phyloP scores from a whole-genome alignment of 2,113 vertebrate genomes.

The Malurus alboscapulatus region DNA sequence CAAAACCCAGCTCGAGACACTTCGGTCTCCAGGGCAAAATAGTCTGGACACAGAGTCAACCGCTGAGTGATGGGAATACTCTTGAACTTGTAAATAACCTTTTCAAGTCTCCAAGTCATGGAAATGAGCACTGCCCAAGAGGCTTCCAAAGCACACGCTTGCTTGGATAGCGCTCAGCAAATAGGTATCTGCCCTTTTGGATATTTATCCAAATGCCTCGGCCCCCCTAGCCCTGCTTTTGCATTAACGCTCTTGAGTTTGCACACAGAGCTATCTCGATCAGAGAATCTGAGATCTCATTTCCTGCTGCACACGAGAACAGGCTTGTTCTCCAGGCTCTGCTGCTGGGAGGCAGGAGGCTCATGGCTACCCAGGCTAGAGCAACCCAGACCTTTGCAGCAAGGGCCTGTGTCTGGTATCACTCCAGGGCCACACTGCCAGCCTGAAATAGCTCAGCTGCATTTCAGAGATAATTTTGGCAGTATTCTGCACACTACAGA shows the following conservation, averaged over 20 bases:
- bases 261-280: neutral
- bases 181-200: neutral
- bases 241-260: neutral
- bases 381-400: neutral
- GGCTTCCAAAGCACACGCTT: neutral
- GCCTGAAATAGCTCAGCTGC: neutral
- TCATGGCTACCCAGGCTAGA: neutral
- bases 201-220: neutral
- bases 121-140: neutral
- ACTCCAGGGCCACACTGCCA: neutral
- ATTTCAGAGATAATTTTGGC: neutral
- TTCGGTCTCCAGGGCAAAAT: neutral
- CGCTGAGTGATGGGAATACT: neutral
- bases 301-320: slow-evolving; percentile 12
- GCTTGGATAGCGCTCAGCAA: neutral
- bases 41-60: neutral
- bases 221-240: neutral
- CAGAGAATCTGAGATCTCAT: slow-evolving; percentile 16
- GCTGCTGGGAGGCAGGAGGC: neutral
- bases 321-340: neutral
- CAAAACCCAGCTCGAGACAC: neutral
- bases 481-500: neutral
- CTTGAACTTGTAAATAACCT: neutral
- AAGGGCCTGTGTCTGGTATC: neutral
- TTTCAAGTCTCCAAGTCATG: neutral